These are phyloP conservation scores for Carapus acus DNA, from an alignment of 2,797 vertebrate genomes.

Conservation along the genomic window DNA sequence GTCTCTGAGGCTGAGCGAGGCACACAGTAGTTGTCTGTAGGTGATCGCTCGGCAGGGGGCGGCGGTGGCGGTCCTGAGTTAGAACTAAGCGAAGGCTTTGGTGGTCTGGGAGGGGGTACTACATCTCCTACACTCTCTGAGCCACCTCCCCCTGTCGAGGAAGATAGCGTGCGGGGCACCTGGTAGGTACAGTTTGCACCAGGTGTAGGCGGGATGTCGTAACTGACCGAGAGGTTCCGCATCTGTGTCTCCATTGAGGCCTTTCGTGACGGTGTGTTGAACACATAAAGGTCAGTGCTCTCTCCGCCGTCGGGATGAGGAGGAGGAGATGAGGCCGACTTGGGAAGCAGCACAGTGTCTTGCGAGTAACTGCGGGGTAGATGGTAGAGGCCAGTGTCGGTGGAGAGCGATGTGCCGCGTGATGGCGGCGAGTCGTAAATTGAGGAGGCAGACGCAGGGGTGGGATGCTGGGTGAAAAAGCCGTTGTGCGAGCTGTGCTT, in stretches of 20 bases:
- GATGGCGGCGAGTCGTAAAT: constrained; percentile 88
- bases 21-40: constrained; percentile 80
- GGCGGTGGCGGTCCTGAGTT: constrained; percentile 79
- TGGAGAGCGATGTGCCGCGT: constrained; percentile 73
- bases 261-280: constrained; percentile 77
- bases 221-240: constrained; percentile 87
- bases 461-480: constrained; percentile 74
- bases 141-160: constrained; percentile 56
- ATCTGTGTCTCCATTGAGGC: constrained; percentile 81
- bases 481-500: constrained; percentile 88
- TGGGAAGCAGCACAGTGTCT: constrained; percentile 84
- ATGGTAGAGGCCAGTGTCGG: constrained; percentile 83
- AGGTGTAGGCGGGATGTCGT: constrained; percentile 94
- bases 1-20: constrained; percentile 85
- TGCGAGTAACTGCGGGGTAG: constrained; percentile 96
- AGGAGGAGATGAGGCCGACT: constrained; percentile 73
- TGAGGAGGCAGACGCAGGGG: constrained; percentile 68
- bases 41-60: constrained; percentile 82
- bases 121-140: constrained; percentile 73
- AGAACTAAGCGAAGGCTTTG: constrained; percentile 81
- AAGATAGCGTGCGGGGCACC: constrained; percentile 81
- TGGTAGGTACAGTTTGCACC: constrained; percentile 88
- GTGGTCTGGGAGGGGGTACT: constrained; percentile 90
- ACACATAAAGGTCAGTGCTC: constrained; percentile 84
- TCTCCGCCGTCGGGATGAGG: constrained; percentile 75